Base-by-base conservation (phyloP, 2,797 vertebrate genomes). In the Semotilus atromaculatus region DNA sequence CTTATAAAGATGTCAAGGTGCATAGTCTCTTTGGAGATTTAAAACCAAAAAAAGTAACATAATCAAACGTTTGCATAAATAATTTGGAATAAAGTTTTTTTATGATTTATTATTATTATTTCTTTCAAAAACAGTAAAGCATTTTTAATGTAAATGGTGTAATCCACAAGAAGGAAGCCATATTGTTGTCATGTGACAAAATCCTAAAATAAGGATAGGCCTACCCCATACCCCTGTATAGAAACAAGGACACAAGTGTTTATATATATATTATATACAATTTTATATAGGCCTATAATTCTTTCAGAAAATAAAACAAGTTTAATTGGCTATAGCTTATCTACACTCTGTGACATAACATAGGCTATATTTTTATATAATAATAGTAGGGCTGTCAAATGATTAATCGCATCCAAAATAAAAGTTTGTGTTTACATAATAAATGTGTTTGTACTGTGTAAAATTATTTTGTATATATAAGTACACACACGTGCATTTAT, bases 101-200 rank as follows among this genome's bases (percentile, higher is more conserved):
- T 45, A 18, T 71, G 23, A 70, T 70, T 23, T 40, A 40, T 70
- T 40, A 70, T 64, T 67, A 67, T 74, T 74, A 36, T 1, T 62
- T 23, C 3, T 23, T 34, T 8, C 13, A 23, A 73, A 31, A 34
- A 7, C 31, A 16, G 18, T 55, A 36, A 75, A n/a, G 7, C 7
- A 58, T 7, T n/a, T 75, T 75, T 38, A 38, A 76, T 76, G 55
- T 9, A 51, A 58, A 5, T 76, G 19, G 72, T 53, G 19, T 36
- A 23, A 74, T 74, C 45, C 6, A 53, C 19, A 75, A 36, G 11
- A 34, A 53, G 13, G 48, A 55, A 75, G 51, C 21, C 73, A 38
- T 76, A 38, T 76, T 76, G 51, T 58, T 76, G 34, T 58, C 73
- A 75, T 58, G 73, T 75, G 73, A 55, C 51, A 75, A 36, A 55